Conservation (phyloP, 2,113 vertebrate species). For the Hyperopisus bebe region DNA sequence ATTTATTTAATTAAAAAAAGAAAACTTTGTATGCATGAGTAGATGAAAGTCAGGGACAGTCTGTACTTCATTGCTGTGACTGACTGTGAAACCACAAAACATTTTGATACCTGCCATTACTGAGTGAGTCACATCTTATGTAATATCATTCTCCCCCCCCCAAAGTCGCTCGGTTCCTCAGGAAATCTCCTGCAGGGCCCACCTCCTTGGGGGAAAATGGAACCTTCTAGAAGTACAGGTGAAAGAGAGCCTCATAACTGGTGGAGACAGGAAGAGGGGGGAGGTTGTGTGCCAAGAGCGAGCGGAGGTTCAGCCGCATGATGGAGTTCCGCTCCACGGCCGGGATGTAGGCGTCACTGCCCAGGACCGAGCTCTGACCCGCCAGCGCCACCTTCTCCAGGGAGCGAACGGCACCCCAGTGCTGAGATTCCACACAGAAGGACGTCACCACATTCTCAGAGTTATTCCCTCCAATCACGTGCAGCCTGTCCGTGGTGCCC, state of each 20-base stretch:
- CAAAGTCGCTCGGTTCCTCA: background rate
- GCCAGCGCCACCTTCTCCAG: constrained; percentile 51
- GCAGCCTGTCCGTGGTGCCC: constrained; percentile 55
- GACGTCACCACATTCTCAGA: constrained; percentile 55
- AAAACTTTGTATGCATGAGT: background rate
- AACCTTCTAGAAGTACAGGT: constrained; percentile 51
- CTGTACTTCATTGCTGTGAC: background rate
- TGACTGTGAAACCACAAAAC: background rate
- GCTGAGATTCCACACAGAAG: constrained; percentile 48
- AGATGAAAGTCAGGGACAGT: background rate
- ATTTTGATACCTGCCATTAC: background rate
- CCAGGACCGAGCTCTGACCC: constrained; percentile 56
- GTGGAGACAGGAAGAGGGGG: constrained; percentile 53
- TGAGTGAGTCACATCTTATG: background rate
- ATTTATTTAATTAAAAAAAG: background rate
- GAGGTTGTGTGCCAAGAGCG: constrained; percentile 40
- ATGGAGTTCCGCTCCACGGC: constrained; percentile 49
- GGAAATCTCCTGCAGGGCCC: background rate
- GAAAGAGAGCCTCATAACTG: constrained; percentile 58
- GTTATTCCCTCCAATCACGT: constrained; percentile 64
- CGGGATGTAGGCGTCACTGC: constrained; percentile 50
- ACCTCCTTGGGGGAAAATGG: background rate
- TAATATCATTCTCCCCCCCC: background rate
- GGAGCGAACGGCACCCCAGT: constrained; percentile 49
- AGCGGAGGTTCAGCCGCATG: constrained; percentile 45